Evolutionary conservation across 2,888 invertebrate genomes (phyloP), one percentile per base, ranked within the genome.

Genomic region (Euplagia quadripunctaria): DNA sequence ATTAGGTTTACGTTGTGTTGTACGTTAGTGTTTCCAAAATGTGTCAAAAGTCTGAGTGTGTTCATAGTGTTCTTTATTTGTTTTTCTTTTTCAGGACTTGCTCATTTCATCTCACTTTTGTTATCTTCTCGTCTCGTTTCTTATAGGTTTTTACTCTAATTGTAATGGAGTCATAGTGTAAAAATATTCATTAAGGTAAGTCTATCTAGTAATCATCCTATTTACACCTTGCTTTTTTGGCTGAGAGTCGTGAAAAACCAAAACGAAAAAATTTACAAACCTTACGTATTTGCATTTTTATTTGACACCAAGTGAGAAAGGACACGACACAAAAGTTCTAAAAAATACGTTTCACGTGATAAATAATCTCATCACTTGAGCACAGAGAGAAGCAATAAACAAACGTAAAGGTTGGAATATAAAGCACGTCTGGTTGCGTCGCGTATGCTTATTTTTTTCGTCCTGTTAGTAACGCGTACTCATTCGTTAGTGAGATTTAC

Each of bases 401-500:
- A 41, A 52, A 41, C 16, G 51, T 67, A 51, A 51, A 73, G 61
- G 51, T 70, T 61, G 46, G 49, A 63, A 42, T 49, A 72, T 80
- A 69, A 75, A 76, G 64, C 72, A 64, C 67, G 41, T 31, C 78
- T 73, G 70, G 63, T 68, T 55, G 70, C 67, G 66, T 43, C 72
- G 67, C 76, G 64, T 79, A 65, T 65, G 73, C 51, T 68, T 49
- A 64, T n/a, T 49, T 75, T 73, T 73, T 78, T 73, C 12, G 51
- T 65, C 61, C 64, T 70, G 63, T 65, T 64, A 7, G 71, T 67
- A 64, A 75, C 64, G 65, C 63, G 42, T 66, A 65, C 72, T 74
- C 69, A 64, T 71, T 75, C 58, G 68, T 78, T 70, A 73, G 58
- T 52, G 70, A 68, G 55, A 76, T 68, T 71, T 64, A 72, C 55